These are phyloP conservation scores for Sander lucioperca DNA, from an alignment of 2,113 vertebrate species.

Conservation along the genomic window DNA sequence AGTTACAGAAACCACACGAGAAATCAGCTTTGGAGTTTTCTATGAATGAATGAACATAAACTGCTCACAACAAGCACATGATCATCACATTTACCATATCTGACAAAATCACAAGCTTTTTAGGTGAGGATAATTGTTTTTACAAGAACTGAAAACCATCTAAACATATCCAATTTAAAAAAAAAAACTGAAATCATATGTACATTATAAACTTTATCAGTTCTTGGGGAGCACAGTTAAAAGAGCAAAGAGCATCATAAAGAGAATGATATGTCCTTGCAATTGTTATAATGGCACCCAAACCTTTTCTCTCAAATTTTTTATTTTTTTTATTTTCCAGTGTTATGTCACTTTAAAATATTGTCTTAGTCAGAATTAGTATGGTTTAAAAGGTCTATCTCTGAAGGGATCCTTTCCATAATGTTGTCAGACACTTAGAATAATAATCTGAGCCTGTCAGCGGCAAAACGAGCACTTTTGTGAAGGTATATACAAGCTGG, in stretches of 20 bases:
- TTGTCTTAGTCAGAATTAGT: not conserved
- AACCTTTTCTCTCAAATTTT: not conserved
- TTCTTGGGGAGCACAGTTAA: no score
- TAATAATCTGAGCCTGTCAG: no score
- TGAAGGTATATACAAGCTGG: no score
- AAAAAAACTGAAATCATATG: not conserved
- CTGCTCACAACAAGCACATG: not conserved
- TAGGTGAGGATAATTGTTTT: no score
- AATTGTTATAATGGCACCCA: not conserved
- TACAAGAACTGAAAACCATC: not conserved
- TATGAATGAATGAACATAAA: conserved; percentile 56
- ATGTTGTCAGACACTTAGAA: no score
- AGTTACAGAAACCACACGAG: conserved; percentile 35
- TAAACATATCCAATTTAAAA: not conserved
- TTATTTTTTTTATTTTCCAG: no score
- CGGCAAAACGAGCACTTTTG: no score
- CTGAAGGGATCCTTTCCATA: no score
- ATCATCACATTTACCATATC: not conserved
- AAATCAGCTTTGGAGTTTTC: conserved; percentile 40
- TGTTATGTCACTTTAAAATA: not conserved
- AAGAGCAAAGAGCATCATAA: not conserved
- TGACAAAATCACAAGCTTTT: not conserved
- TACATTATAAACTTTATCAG: no score
- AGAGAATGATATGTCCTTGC: not conserved
- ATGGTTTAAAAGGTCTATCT: no score